Conservation (phyloP, 2,888 invertebrate genomes). For the Magallana nippona region DNA sequence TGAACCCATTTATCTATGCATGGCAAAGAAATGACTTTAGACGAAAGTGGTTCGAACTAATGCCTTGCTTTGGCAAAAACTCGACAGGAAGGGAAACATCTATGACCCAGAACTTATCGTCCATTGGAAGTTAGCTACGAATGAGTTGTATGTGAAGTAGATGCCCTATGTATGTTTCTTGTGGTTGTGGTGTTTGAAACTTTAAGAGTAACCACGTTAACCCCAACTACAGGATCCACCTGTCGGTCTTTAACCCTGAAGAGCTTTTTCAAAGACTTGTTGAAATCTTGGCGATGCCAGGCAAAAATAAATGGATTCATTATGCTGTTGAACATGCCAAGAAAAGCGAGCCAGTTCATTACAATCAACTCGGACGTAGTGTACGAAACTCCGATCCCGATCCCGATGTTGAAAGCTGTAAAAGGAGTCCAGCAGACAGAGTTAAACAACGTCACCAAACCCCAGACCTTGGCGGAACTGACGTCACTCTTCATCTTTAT, state of each 20-base stretch:
- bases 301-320: constrained; percentile 61
- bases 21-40: constrained; percentile 60
- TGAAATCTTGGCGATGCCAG: constrained; percentile 61
- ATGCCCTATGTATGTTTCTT: background rate
- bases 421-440: constrained; percentile 55
- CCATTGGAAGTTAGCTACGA: background rate
- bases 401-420: constrained; percentile 55
- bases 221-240: background rate
- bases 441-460: constrained; percentile 52
- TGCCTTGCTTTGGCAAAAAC: constrained; percentile 21
- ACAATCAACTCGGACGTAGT: constrained; percentile 41
- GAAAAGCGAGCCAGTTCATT: constrained; percentile 57
- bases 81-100: background rate
- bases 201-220: background rate
- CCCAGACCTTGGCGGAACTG: constrained; percentile 51
- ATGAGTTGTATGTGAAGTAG: background rate
- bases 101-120: background rate
- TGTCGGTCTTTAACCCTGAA: background rate
- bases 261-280: constrained; percentile 48
- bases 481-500: constrained; percentile 41
- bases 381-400: constrained; percentile 39
- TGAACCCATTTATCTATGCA: constrained; percentile 61
- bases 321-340: constrained; percentile 56
- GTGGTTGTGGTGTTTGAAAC: background rate
- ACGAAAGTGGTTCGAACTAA: constrained; percentile 47